Percentiles rank a stretch among this genome's conserved stretches.
Conservation (phyloP, 2,113 vertebrate species). For the Lutjanus erythropterus region DNA sequence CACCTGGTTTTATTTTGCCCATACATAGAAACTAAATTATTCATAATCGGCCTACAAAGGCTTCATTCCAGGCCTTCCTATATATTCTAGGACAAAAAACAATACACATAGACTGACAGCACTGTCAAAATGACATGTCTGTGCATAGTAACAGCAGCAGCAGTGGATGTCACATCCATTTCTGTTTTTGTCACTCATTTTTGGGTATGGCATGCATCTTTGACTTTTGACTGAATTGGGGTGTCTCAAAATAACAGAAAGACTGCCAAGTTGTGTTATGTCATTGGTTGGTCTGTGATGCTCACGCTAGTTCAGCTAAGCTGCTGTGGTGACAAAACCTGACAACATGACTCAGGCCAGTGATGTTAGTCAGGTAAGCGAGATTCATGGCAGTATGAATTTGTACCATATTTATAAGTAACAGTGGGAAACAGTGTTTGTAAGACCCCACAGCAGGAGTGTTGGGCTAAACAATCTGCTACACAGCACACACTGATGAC, state of each 20-base stretch:
- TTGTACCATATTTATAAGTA: neutral
- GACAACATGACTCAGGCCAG: neutral
- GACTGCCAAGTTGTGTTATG: neutral
- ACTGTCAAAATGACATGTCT: constrained; percentile 1
- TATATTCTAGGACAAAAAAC: neutral
- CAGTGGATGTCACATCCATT: constrained; percentile 16
- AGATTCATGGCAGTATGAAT: neutral
- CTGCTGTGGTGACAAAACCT: neutral
- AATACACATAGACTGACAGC: neutral
- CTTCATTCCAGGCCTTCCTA: neutral
- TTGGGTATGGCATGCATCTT: neutral
- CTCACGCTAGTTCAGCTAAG: constrained; percentile 21
- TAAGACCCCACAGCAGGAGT: neutral
- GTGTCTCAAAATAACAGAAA: constrained; percentile 25
- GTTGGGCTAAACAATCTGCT: neutral
- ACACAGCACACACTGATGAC: neutral
- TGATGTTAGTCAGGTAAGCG: neutral
- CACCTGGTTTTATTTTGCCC: neutral
- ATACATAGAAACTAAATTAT: neutral
- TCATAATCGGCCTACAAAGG: neutral
- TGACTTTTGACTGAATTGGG: constrained; percentile 34
- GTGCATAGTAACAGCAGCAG: constrained; percentile 1
- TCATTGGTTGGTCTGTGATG: neutral
- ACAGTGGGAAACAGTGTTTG: no score
- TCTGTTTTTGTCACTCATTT: neutral